These are phyloP conservation scores for Xiphias gladius DNA, from an alignment of 2,113 vertebrate species.

Conservation along the genomic window DNA sequence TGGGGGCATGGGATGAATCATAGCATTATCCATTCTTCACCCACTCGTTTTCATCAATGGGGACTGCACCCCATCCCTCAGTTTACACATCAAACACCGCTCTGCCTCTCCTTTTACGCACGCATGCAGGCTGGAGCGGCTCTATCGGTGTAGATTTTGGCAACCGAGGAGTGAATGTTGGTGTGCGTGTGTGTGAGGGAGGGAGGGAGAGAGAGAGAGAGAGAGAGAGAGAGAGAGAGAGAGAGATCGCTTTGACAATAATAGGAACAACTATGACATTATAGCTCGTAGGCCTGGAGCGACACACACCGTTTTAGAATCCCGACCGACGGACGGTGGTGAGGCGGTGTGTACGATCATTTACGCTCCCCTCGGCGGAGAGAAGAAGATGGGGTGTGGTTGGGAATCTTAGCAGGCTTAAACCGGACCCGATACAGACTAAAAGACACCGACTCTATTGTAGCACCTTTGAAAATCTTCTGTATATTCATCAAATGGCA, in stretches of 20 bases:
- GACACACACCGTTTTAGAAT: constrained; percentile 32
- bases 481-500: background rate
- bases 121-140: constrained; percentile 34
- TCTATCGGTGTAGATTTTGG: constrained; percentile 17
- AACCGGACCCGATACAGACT: constrained; percentile 19
- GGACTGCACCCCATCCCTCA: constrained; percentile 54
- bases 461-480: constrained; percentile 15
- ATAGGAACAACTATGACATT: constrained; percentile 49
- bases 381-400: constrained; percentile 79
- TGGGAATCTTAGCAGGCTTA: constrained; percentile 70
- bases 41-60: constrained; percentile 70
- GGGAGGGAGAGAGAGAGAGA: background rate
- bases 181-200: constrained; percentile 2
- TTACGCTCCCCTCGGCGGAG: constrained; percentile 32
- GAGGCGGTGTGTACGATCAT: constrained; percentile 25
- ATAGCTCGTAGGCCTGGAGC: constrained; percentile 32
- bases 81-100: constrained; percentile 42
- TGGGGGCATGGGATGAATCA: constrained; percentile 72
- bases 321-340: constrained; percentile 17
- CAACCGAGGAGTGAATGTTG: background rate
- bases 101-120: constrained; percentile 56
- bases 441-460: background rate
- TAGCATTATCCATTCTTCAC: constrained; percentile 59
- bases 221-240: background rate
- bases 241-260: constrained; percentile 18